Evolutionary conservation across 2,888 invertebrate genomes (phyloP), one percentile per base, ranked within the genome.

Genomic region (Xestia xanthographa): DNA sequence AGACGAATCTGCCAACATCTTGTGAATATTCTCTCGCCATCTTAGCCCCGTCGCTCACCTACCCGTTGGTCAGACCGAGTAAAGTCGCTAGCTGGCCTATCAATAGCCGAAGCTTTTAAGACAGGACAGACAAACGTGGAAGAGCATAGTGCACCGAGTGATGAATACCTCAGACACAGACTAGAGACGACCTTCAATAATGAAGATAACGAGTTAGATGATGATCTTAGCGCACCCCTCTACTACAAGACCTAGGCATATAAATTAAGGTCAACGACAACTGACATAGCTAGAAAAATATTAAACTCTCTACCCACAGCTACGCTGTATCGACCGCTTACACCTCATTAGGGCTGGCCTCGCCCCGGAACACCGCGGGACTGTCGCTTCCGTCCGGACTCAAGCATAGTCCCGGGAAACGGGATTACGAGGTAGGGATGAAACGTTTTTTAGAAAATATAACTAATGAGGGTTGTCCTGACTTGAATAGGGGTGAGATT

Each of bases 311-410:
- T 29, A 43, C 29, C 34, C 63, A 41, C 67, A 34, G 26, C 12
- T n/a, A 17, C 45, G 29, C 6, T 22, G 45, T 82, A 79, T 79
- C 82, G 82, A 85, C 68, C 85, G 77, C 85, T 38, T 74, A 73
- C 58, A 72, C 82, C 85, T 87, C 87, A 79, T 85, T 87, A 87
- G 75, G 65, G 77, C 11, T 72, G 82, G 79, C 76, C 72, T 75
- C 81, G 63, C 62, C 74, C 43, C 75, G 85, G 72, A 66, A 77
- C 79, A 34, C 62, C 73, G 78, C 83, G 87, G 86, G 86, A 82
- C 74, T 70, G 68, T 66, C 56, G 82, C 76, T 70, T 85, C 86
- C 86, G 83, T 70, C 86, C 72, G 76, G 75, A 68, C 83, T 73
- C 43, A 22, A 66, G 75, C 38, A 56, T 65, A 80, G 53, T 72